Conservation (phyloP, 92 coral and sea anemone genomes). For the Palythoa caribaeorum region DNA sequence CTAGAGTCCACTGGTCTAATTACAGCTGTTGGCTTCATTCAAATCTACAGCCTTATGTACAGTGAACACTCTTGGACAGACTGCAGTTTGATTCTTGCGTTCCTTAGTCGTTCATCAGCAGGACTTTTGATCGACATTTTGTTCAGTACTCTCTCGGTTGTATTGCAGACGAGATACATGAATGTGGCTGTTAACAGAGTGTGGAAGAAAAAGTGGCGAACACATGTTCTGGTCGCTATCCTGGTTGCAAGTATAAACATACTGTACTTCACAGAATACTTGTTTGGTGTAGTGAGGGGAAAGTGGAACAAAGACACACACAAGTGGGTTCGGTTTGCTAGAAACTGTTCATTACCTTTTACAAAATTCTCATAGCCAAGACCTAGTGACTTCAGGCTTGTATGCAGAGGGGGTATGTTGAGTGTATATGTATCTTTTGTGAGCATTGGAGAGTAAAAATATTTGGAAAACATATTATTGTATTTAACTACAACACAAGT, state of each 20-base stretch:
- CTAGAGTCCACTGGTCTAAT: constrained; percentile 72
- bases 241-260: neutral
- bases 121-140: constrained; percentile 68
- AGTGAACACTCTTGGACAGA: constrained; percentile 52
- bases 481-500: no score
- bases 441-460: no score
- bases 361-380: neutral
- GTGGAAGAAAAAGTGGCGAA: constrained; percentile 47
- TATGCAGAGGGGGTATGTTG: no score
- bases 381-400: no score
- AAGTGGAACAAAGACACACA: constrained; percentile 10
- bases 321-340: constrained; percentile 20
- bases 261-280: constrained; percentile 22
- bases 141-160: constrained; percentile 17
- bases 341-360: constrained; percentile 30
- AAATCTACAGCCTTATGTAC: constrained; percentile 66
- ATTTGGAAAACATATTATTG: no score
- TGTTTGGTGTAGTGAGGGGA: constrained; percentile 29
- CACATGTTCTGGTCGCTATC: constrained; percentile 22
- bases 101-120: constrained; percentile 55
- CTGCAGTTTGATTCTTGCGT: constrained; percentile 24
- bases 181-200: constrained; percentile 41
- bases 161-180: constrained; percentile 32
- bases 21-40: constrained; percentile 69
- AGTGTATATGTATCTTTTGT: no score